These are phyloP conservation scores for Chiloscyllium punctatum DNA, from an alignment of 2,797 vertebrate species.

Conservation along the genomic window DNA sequence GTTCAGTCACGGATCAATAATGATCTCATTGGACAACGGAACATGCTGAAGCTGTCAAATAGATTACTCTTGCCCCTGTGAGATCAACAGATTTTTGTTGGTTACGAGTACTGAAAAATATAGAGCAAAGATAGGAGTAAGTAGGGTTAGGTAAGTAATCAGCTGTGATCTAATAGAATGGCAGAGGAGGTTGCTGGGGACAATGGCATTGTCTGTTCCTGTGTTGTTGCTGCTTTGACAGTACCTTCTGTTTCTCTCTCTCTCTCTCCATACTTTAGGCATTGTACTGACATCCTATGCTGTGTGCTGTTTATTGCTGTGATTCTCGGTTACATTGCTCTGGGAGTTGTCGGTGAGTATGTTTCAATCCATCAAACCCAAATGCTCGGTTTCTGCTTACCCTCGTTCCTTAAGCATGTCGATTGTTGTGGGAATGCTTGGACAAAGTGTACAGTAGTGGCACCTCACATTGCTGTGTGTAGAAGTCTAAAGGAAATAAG, in stretches of 20 bases:
- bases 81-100: neutral
- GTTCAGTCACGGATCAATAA: neutral
- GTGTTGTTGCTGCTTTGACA: neutral
- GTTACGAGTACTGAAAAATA: neutral
- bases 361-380: neutral
- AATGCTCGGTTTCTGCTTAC: neutral
- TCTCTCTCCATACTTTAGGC: constrained; percentile 55
- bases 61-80: neutral
- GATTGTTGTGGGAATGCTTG: neutral
- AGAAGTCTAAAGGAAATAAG: neutral
- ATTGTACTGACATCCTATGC: constrained; percentile 83
- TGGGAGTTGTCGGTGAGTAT: constrained; percentile 86
- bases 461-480: neutral
- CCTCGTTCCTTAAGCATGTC: neutral
- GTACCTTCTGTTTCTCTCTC: constrained; percentile 38
- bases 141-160: neutral
- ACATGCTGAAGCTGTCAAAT: neutral
- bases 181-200: neutral
- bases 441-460: neutral
- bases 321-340: constrained; percentile 79
- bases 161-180: neutral
- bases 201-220: neutral
- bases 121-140: neutral
- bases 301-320: constrained; percentile 81
- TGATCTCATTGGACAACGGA: neutral